Evolutionary conservation across 2,797 vertebrate genomes (phyloP), one percentile per base, ranked within the genome.

Genomic region (Tiaroga cobitis): DNA sequence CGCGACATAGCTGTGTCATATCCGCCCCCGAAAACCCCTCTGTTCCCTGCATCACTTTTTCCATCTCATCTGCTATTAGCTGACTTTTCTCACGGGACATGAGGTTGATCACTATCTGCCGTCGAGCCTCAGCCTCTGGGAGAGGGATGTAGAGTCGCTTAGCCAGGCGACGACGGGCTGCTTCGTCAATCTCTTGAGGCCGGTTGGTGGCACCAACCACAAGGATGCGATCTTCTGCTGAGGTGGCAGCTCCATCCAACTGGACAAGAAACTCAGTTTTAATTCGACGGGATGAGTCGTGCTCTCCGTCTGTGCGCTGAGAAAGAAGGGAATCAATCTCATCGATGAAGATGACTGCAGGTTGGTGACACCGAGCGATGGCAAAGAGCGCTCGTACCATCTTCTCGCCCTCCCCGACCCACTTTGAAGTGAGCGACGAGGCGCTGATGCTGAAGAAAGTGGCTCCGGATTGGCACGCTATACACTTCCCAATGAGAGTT

Each of bases 401-500:
- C 90, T 99, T 99, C 78, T 99, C 98, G 3, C 98, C 98, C 88
- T 99, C 98, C 0, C 98, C 98, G 21, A 99, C 97, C 98, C 98
- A 99, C 34, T 99, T 99, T 74, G 98, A 99, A 68, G 98, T 99
- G 78, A 99, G 94, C 0, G 98, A 99, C 2, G 98, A 99, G 34
- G 98, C 98, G 11, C 98, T 99, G 90, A 99, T 99, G 92, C 98
- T 99, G 54, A 99, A 99, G 93, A 99, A 99, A 0, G 98, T 99
- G 0, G 98, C 98, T 18, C 97, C 97, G 0, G 98, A 99, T 85
- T 99, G 98, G 90, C 97, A 97, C 0, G 98, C 98, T 0, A 99
- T 99, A 90, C 98, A 99, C 89, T 99, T 99, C 70, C 98, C 98
- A 41, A 99, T 99, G 0, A 99, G 96, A 8, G 98, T 99, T 91